Base-by-base conservation (phyloP, 2,888 invertebrate species). In the Tetropium fuscum region DNA sequence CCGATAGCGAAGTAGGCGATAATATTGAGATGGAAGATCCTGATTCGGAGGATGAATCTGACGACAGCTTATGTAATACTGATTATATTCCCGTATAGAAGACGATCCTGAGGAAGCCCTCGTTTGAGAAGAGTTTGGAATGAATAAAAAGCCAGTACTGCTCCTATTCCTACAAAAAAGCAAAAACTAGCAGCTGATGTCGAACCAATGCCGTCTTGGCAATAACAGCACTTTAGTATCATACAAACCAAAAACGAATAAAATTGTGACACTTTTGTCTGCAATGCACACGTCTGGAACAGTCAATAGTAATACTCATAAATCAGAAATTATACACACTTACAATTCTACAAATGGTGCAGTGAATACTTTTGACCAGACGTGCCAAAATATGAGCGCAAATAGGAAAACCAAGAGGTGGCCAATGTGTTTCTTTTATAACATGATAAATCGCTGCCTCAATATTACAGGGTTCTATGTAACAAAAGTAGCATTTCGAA, bases 341-440 rank as follows among this genome's bases (percentile, higher is more conserved):
- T 22, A 22, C 7, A 22, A 22, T 22, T 22, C 22, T 7, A 45
- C 45, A 2, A 27, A 45, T 13, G 6, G n/a, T 8, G 45, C n/a
- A 11, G 45, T 45, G 6, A 15, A 45, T 25, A 45, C 45, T 11
- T 47, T 47, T 13, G 47, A 47, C 32, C 27, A 47, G 16, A 32
- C 32, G 47, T 47, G 47, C 18, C 8, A 5, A 20, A 47, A 27
- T 27, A 47, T 27, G 47, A 6, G 18, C n/a, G 7, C 10, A 1
- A 32, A 8, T 10, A 27, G 32, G 15, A 47, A 47, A 47, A 30
- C 47, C 10, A 7, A 11, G 15, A 47, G 47, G 10, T 47, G 47
- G 47, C 8, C 15, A 8, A 13, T 47, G n/a, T 11, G 13, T 13
- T 3, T 40, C 5, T 11, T 40, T 11, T 40, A 40, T 16, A 16